A percentile compares a stretch with the other conserved stretches of the same genome.
These are phyloP conservation scores for Cataglyphis livida DNA, from an alignment of 2,888 invertebrate species.

Conservation along the genomic window DNA sequence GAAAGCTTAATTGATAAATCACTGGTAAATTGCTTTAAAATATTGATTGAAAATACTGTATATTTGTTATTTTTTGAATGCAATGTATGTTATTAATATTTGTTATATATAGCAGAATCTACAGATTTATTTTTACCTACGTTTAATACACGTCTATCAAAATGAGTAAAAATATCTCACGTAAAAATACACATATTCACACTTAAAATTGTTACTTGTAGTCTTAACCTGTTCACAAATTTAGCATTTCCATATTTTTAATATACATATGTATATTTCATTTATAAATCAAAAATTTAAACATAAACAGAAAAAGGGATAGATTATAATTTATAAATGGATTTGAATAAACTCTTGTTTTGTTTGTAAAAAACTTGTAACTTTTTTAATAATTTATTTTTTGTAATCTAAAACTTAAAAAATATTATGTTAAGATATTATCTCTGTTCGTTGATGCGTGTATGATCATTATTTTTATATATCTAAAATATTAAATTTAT, in stretches of 20 bases:
- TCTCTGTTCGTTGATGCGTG: constrained; percentile 35
- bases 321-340: background rate
- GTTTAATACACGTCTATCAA: background rate
- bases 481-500: constrained; percentile 10
- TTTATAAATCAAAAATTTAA: background rate
- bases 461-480: constrained; percentile 19
- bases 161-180: background rate
- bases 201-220: background rate
- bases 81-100: constrained; percentile 37
- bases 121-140: constrained; percentile 52
- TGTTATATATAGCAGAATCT: constrained; percentile 39
- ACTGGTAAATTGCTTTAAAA: constrained; percentile 7
- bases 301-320: background rate
- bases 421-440: constrained; percentile 49
- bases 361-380: constrained; percentile 6
- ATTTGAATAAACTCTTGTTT: background rate
- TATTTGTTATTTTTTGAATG: constrained; percentile 32
- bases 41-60: constrained; percentile 25
- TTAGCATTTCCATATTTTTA: background rate
- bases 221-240: background rate
- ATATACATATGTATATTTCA: background rate
- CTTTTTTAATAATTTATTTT: background rate
- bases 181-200: background rate
- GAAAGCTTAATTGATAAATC: constrained; percentile 17
- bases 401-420: constrained; percentile 3